Conservation (phyloP, 37 sponge, comb jelly and placozoan species). For the Cliona cf. orientalis region DNA sequence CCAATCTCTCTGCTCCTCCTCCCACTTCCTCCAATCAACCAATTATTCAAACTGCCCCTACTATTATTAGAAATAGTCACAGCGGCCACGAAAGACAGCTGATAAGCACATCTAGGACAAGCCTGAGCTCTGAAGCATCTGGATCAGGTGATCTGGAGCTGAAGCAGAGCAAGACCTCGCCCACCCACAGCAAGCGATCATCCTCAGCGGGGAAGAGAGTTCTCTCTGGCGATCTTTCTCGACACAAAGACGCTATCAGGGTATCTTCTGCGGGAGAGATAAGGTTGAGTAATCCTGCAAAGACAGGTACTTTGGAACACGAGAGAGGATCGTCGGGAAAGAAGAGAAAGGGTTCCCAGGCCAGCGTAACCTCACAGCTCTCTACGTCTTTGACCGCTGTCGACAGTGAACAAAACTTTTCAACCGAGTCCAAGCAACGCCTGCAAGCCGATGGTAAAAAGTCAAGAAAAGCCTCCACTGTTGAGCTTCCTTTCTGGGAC, state of each 20-base stretch:
- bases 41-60: too few species aligned
- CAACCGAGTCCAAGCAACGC: too few species aligned
- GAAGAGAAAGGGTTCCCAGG: not conserved
- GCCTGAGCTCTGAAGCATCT: too few species aligned
- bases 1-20: constrained; percentile 8
- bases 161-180: constrained; percentile 9
- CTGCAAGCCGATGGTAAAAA: not conserved
- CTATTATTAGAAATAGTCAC: not conserved
- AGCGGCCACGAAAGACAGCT: not conserved
- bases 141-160: not conserved
- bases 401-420: too few species aligned
- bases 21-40: not conserved
- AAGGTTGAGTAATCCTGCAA: not conserved
- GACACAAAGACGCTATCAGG: not conserved
- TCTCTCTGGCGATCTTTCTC: not conserved
- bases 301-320: too few species aligned
- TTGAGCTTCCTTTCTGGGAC: constrained; percentile 59
- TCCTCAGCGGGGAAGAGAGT: constrained; percentile 21
- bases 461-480: constrained; percentile 7
- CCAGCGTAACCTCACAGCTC: not conserved
- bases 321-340: too few species aligned
- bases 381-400: not conserved
- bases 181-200: constrained; percentile 4
- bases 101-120: not conserved
- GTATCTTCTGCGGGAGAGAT: constrained; percentile 1